Conservation (phyloP, 2,113 vertebrate species). For the Hippocampus abdominalis region DNA sequence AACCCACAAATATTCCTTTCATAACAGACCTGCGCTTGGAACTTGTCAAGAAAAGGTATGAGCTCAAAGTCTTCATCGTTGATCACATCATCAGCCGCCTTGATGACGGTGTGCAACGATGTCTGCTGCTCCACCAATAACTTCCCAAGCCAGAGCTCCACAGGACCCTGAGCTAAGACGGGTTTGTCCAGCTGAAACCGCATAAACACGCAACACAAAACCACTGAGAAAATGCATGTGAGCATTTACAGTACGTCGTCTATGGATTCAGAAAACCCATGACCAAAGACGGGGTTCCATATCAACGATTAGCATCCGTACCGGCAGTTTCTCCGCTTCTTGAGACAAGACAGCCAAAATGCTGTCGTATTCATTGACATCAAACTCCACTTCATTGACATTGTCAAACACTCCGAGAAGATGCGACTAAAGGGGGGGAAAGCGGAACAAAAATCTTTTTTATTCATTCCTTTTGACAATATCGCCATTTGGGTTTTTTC, state of each 20-base stretch:
- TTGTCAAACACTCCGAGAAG: constrained; percentile 85
- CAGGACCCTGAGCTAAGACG: constrained; percentile 80
- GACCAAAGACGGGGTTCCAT: background rate
- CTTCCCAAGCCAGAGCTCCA: constrained; percentile 81
- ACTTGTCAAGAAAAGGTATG: constrained; percentile 76
- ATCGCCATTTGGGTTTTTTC: background rate
- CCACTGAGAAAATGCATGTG: background rate
- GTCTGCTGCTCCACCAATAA: constrained; percentile 74
- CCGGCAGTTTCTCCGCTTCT: constrained; percentile 82
- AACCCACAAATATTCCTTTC: background rate
- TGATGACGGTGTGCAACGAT: constrained; percentile 80
- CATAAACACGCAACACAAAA: constrained; percentile 14
- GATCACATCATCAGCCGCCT: constrained; percentile 74
- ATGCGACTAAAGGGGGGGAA: constrained; percentile 70
- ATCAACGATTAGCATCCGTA: constrained; percentile 52
- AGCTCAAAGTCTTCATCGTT: constrained; percentile 77
- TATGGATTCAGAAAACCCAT: background rate
- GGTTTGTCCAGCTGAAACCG: constrained; percentile 68
- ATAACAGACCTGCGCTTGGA: constrained; percentile 81
- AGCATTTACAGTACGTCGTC: too few species aligned
- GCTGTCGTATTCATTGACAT: constrained; percentile 79
- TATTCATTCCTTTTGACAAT: background rate
- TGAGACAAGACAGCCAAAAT: constrained; percentile 81
- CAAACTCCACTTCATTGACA: constrained; percentile 81
- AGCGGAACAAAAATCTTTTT: constrained; percentile 4